Conservation (phyloP, 2,888 invertebrate genomes). For the Dicranocentrus wangi region DNA sequence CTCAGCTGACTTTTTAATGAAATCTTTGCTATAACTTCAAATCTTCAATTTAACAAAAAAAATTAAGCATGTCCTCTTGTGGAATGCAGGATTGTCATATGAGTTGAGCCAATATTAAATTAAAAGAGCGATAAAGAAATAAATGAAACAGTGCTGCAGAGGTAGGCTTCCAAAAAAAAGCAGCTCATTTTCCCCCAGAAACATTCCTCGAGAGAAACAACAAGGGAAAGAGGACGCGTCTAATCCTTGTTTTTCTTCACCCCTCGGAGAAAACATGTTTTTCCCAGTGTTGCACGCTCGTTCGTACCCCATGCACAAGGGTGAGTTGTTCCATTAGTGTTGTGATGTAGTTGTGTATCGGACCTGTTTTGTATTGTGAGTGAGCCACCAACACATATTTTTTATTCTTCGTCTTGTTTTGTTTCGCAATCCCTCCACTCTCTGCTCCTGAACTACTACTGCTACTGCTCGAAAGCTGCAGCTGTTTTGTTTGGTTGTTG, state of each 20-base stretch:
- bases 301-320: no score
- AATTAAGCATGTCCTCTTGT: no score
- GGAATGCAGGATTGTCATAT: no score
- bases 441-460: conserved; percentile 2
- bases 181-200: conserved; percentile 44
- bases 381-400: conserved; percentile 30
- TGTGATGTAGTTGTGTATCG: conserved; percentile 51
- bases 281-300: background rate
- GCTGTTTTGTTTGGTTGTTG: conserved; percentile 67
- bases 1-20: no score
- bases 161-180: no score
- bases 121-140: no score
- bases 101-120: no score
- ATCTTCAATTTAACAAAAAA: no score
- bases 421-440: background rate
- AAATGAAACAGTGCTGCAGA: no score
- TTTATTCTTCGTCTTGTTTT: background rate
- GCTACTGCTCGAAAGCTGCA: conserved; percentile 50
- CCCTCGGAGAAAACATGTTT: conserved; percentile 21
- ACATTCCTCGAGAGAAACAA: conserved; percentile 10
- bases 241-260: conserved; percentile 30
- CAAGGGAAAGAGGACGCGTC: conserved; percentile 26
- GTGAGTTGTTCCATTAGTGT: conserved; percentile 52
- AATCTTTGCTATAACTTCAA: no score
- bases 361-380: conserved; percentile 37